phyloP scores from a whole-genome alignment of 2,888 invertebrate genomes.

The Himalopsyche kuldschensis region DNA sequence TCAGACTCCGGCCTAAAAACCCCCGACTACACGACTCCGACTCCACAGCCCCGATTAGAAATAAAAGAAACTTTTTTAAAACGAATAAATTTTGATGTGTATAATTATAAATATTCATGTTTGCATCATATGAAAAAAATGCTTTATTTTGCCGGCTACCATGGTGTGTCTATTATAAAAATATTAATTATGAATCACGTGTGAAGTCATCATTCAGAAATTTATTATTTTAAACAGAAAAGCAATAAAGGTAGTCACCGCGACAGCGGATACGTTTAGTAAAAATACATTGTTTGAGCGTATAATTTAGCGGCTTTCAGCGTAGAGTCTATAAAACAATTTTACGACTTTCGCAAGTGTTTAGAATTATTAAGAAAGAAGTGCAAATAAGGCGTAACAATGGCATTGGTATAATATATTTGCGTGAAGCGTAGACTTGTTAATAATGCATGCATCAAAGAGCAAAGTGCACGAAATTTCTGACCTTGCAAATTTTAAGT shows the following conservation, averaged over 20 bases:
- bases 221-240: not conserved
- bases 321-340: not conserved
- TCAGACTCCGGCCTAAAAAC: no score
- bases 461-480: not conserved
- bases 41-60: no score
- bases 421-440: not conserved
- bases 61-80: no score
- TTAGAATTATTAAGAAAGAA: conserved; percentile 2
- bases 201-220: not conserved
- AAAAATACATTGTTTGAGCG: not conserved
- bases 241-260: not conserved
- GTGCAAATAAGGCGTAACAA: conserved; percentile 8
- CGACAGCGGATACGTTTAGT: not conserved
- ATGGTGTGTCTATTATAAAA: not conserved
- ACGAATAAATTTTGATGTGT: no score
- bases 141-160: not conserved
- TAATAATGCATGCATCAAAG: not conserved
- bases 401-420: not conserved
- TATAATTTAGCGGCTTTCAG: not conserved
- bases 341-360: not conserved
- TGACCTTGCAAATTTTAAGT: not conserved
- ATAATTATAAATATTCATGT: no score
- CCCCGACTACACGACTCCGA: no score
- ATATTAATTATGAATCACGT: not conserved
- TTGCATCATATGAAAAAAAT: not conserved